These are phyloP conservation scores for Merodon equestris DNA, from an alignment of 2,888 invertebrate species.

Conservation along the genomic window DNA sequence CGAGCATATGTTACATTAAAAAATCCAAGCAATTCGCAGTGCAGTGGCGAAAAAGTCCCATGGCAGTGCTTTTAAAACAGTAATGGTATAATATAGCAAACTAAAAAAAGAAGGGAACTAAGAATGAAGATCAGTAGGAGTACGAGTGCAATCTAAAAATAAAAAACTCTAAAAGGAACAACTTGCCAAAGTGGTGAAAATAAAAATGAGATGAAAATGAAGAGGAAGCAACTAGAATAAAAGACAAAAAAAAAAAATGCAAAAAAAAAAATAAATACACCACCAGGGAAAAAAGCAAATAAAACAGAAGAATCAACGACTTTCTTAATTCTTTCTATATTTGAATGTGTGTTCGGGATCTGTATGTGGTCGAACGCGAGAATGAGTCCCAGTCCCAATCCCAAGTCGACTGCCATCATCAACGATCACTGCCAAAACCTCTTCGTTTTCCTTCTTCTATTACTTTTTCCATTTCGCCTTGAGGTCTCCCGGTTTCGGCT, in stretches of 20 bases:
- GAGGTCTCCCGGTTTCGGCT: constrained; percentile 60
- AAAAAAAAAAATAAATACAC: too few species aligned
- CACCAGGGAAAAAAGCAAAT: too few species aligned
- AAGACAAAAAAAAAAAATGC: too few species aligned
- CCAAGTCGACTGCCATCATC: constrained; percentile 4
- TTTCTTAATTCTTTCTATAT: constrained; percentile 67
- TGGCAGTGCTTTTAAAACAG: too few species aligned
- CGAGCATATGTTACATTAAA: too few species aligned
- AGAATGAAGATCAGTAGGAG: constrained; percentile 50
- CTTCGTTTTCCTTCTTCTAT: constrained; percentile 62
- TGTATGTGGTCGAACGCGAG: constrained; percentile 60
- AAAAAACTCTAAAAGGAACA: constrained; percentile 48
- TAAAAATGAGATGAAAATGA: constrained; percentile 63
- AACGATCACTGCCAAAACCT: constrained; percentile 54
- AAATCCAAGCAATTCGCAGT: too few species aligned
- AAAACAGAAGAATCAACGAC: constrained; percentile 44
- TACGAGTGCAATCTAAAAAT: constrained; percentile 30
- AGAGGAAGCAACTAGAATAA: constrained; percentile 39
- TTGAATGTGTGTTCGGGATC: constrained; percentile 58
- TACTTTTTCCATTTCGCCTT: constrained; percentile 68
- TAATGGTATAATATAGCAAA: too few species aligned
- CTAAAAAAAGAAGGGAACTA: constrained; percentile 23
- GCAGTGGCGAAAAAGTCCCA: too few species aligned
- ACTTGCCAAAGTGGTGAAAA: constrained; percentile 47
- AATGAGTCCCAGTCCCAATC: constrained; percentile 40